phyloP scores from a whole-genome alignment of 2,888 invertebrate species.

The Tetramorium bicarinatum region DNA sequence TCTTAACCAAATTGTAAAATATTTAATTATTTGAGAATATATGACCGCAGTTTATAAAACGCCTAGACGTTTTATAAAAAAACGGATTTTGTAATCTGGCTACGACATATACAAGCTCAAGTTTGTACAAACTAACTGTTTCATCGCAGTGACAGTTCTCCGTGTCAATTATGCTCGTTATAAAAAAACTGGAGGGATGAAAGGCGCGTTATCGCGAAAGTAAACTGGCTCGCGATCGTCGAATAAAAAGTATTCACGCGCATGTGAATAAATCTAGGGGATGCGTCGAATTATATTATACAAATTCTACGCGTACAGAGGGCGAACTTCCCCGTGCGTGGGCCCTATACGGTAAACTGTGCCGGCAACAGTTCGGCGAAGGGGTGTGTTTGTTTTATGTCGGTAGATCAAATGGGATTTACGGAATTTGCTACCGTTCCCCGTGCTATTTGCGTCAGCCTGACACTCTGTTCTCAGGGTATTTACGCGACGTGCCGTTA shows the following conservation, averaged over 20 bases:
- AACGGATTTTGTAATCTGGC: no score
- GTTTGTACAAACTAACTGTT: neutral
- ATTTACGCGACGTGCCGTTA: constrained; percentile 32
- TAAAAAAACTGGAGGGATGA: neutral
- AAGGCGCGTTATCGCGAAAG: neutral
- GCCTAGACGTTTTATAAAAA: no score
- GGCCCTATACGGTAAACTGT: constrained; percentile 64
- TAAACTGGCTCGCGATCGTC: neutral
- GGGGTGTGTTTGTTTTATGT: constrained; percentile 84
- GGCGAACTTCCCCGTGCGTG: constrained; percentile 52
- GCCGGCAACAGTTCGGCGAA: constrained; percentile 56
- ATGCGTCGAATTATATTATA: constrained; percentile 41
- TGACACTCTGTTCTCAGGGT: constrained; percentile 43
- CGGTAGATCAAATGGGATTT: constrained; percentile 83
- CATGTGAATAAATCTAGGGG: constrained; percentile 7
- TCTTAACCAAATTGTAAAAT: no score
- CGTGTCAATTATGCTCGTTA: neutral
- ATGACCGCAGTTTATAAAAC: no score
- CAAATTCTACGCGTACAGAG: constrained; percentile 49
- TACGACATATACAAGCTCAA: no score
- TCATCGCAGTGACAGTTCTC: neutral
- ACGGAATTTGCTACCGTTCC: constrained; percentile 77
- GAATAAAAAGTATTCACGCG: neutral
- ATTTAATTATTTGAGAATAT: no score
- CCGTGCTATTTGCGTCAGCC: constrained; percentile 68